These are phyloP conservation scores for Sialia sialis DNA, from an alignment of 2,113 vertebrate genomes.

Conservation along the genomic window DNA sequence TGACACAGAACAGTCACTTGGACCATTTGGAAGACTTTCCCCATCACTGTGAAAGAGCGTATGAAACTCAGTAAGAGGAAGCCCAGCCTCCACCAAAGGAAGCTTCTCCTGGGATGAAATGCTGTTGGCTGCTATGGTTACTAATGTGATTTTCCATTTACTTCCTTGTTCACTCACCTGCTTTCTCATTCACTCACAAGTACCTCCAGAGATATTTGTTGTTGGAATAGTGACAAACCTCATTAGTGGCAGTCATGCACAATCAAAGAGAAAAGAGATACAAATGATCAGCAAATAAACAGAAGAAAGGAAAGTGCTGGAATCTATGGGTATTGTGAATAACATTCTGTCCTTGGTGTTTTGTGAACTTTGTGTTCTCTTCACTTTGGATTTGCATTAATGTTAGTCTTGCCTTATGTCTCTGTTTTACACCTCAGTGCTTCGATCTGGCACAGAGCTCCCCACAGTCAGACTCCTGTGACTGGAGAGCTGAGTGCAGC, in stretches of 20 bases:
- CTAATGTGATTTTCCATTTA: constrained; percentile 24
- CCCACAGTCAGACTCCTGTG: constrained; percentile 8
- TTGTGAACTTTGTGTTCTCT: constrained; percentile 21
- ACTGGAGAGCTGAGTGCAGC: background rate
- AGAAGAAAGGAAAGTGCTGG: background rate
- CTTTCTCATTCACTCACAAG: background rate
- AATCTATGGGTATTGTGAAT: background rate
- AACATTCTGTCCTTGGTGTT: background rate
- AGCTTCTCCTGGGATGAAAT: background rate
- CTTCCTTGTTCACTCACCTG: constrained; percentile 15
- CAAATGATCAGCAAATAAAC: background rate
- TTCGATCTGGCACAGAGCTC: background rate
- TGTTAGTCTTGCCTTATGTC: constrained; percentile 31
- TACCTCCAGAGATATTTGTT: background rate
- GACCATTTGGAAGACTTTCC: background rate
- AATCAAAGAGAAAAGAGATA: background rate
- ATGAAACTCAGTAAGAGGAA: background rate
- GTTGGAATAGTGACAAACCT: background rate
- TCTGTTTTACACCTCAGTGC: constrained; percentile 45
- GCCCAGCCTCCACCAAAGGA: background rate
- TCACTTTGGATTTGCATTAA: constrained; percentile 30
- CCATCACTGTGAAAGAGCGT: background rate
- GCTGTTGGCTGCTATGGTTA: constrained; percentile 49
- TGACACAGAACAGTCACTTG: background rate
- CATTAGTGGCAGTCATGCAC: background rate